These are phyloP conservation scores for Alexandromys fortis DNA, from an alignment of 2,113 vertebrate species.

Conservation along the genomic window DNA sequence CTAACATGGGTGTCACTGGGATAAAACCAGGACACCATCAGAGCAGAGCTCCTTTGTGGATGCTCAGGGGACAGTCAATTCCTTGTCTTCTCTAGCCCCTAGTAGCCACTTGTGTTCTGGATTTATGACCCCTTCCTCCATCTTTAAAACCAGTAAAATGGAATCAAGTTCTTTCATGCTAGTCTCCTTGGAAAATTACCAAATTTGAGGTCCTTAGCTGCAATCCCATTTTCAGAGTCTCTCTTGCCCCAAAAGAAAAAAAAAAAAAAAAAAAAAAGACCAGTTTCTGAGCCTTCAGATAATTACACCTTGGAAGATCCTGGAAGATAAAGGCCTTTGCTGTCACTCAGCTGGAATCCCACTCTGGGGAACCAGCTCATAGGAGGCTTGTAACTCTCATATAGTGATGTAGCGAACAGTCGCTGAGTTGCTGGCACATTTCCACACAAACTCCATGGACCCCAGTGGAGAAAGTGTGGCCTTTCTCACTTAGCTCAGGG, in stretches of 20 bases:
- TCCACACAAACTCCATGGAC: not conserved
- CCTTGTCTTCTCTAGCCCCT: not conserved
- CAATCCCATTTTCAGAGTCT: not conserved
- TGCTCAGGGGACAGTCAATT: not conserved
- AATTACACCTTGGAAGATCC: not conserved
- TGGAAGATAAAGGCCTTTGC: not conserved
- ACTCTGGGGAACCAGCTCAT: not conserved
- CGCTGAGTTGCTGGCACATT: not conserved
- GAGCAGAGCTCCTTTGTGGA: not conserved
- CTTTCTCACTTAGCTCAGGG: not conserved
- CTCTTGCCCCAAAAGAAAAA: not conserved
- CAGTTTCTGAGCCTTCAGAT: not conserved
- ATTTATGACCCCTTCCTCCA: not conserved
- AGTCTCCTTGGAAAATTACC: too few species aligned
- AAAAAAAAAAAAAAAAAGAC: too few species aligned
- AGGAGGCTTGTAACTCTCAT: not conserved
- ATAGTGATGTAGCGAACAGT: rapidly evolving
- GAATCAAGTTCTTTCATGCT: not conserved
- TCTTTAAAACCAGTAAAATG: not conserved
- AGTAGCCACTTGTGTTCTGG: too few species aligned
- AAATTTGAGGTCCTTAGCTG: not conserved
- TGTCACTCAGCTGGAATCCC: too few species aligned
- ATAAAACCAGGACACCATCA: not conserved
- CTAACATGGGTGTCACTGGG: not conserved
- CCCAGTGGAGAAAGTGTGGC: too few species aligned